These are phyloP conservation scores for Pycnomerus fuliginosus DNA, from an alignment of 2,888 invertebrate genomes.

Conservation along the genomic window DNA sequence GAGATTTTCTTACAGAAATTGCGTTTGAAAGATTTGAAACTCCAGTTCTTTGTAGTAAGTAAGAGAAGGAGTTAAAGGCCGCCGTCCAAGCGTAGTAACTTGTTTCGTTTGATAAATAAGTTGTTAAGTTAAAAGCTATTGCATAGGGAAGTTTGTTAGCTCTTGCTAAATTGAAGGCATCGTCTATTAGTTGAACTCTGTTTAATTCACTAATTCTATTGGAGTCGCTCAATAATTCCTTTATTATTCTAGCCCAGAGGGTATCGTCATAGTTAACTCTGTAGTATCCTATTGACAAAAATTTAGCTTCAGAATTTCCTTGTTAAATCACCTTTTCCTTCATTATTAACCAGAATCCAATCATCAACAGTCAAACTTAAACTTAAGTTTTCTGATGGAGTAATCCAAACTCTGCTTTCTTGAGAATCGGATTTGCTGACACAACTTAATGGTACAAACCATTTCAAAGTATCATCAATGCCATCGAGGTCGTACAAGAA, in stretches of 20 bases:
- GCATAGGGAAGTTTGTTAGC: slow-evolving; percentile 56
- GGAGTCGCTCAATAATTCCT: slow-evolving; percentile 53
- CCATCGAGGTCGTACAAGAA: too few relatives aligned
- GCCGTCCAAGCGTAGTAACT: slow-evolving; percentile 75
- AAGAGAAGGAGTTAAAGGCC: slow-evolving; percentile 48
- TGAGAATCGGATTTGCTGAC: too few relatives aligned
- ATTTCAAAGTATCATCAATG: too few relatives aligned
- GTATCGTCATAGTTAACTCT: slow-evolving; percentile 68
- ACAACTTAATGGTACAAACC: too few relatives aligned
- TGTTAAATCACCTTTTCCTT: too few relatives aligned
- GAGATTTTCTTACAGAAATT: too few relatives aligned
- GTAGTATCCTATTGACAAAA: slow-evolving; percentile 62
- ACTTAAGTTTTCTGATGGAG: too few relatives aligned
- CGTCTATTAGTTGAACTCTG: slow-evolving; percentile 75
- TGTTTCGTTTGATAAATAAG: slow-evolving; percentile 66
- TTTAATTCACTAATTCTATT: slow-evolving; percentile 60
- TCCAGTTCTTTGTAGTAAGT: slow-evolving; percentile 28
- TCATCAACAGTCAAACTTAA: neutral
- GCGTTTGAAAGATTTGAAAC: too few relatives aligned
- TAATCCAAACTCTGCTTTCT: too few relatives aligned
- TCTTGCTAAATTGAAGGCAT: slow-evolving; percentile 65
- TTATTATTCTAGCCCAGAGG: slow-evolving; percentile 64
- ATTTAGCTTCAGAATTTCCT: too few relatives aligned
- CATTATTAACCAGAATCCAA: too few relatives aligned
- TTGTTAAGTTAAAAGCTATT: slow-evolving; percentile 62